A percentile compares a stretch with the other conserved stretches of the same genome.
phyloP scores from a whole-genome alignment of 2,888 invertebrate species.

The Pollenia amentaria region DNA sequence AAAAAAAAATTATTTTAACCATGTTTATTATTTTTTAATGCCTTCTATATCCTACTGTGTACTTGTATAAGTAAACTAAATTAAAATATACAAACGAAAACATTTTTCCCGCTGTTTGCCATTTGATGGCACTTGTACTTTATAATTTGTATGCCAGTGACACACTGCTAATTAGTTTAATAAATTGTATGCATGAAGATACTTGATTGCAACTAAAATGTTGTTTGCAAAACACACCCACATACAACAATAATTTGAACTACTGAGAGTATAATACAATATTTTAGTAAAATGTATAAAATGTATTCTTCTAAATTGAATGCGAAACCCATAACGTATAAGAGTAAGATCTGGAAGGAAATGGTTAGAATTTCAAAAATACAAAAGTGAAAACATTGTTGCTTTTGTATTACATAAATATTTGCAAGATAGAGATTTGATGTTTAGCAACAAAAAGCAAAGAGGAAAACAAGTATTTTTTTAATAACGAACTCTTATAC shows the following conservation, averaged over 20 bases:
- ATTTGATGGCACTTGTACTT: conserved; percentile 30
- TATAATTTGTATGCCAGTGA: conserved; percentile 62
- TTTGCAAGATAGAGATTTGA: too few relatives aligned
- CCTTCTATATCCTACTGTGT: neutral
- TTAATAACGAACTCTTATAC: too few relatives aligned
- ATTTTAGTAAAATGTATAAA: neutral
- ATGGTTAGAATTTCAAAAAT: neutral
- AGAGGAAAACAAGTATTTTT: too few relatives aligned
- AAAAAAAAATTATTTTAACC: neutral
- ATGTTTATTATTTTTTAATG: neutral
- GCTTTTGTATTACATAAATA: neutral
- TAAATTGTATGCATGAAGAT: conserved; percentile 54
- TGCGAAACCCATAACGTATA: neutral
- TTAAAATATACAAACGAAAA: neutral
- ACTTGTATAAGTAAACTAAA: neutral
- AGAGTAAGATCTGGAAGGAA: neutral
- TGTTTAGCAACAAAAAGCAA: too few relatives aligned
- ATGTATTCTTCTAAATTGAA: conserved; percentile 6
- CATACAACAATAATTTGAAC: neutral
- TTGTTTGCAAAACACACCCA: conserved; percentile 35
- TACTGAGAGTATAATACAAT: neutral
- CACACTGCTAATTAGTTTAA: conserved; percentile 72
- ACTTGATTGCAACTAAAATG: conserved; percentile 27
- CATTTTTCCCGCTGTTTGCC: conserved; percentile 17
- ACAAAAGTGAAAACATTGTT: neutral